These are phyloP conservation scores for Pheosia tremula DNA, from an alignment of 2,888 invertebrate genomes.

Conservation along the genomic window DNA sequence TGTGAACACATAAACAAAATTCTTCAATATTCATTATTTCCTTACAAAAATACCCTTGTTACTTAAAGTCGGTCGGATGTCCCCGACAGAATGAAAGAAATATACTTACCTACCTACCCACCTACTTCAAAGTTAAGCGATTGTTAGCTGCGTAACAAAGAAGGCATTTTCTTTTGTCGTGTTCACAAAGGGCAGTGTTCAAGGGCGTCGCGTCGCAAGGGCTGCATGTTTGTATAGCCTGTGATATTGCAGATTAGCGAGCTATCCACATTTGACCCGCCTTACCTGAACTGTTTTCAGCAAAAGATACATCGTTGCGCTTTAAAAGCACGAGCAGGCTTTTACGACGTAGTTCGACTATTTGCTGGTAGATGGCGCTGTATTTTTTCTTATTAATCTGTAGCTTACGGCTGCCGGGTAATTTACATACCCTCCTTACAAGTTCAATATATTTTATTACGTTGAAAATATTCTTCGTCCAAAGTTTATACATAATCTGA, in stretches of 20 bases:
- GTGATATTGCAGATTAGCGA: conserved; percentile 68
- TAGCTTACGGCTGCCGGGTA: no score
- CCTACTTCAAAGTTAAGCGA: conserved; percentile 30
- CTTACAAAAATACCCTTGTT: conserved; percentile 33
- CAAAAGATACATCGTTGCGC: conserved; percentile 5
- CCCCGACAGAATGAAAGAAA: conserved; percentile 40
- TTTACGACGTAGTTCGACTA: conserved; percentile 24
- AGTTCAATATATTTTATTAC: no score
- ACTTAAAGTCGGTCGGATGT: conserved; percentile 40
- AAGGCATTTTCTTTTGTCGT: conserved; percentile 67
- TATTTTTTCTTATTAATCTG: conserved; percentile 13
- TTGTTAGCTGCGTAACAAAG: conserved; percentile 58
- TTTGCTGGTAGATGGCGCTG: conserved; percentile 41
- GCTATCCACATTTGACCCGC: conserved; percentile 34
- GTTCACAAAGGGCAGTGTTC: conserved; percentile 64
- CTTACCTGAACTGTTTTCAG: conserved; percentile 26
- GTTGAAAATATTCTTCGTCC: no score
- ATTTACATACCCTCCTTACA: no score
- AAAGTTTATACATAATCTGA: no score
- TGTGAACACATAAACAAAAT: no score
- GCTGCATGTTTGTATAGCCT: conserved; percentile 57
- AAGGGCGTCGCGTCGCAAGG: conserved; percentile 57
- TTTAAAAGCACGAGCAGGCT: conserved; percentile 10
- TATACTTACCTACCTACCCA: conserved; percentile 27
- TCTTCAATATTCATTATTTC: conserved; percentile 7